Evolutionary conservation across 2,113 vertebrate genomes (phyloP).

Genomic region (Ranitomeya imitator): DNA sequence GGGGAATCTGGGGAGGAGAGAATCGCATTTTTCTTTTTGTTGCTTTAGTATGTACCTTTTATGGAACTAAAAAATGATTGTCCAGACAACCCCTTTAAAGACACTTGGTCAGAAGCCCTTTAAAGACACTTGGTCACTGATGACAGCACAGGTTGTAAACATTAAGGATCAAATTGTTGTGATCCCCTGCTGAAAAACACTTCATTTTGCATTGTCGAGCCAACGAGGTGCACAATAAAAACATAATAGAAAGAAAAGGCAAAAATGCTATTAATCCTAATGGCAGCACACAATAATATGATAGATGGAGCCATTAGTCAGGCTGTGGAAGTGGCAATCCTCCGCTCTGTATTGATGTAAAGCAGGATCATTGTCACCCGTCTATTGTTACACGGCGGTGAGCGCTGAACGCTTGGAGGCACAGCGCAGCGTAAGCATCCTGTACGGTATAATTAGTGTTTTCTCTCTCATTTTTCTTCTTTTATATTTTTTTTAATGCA

Average conservation of each 20-base stretch:
- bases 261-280: not conserved
- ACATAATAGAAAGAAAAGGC: constrained; percentile 1
- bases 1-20: no score
- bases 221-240: not conserved
- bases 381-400: not conserved
- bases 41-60: no score
- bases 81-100: not conserved
- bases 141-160: not conserved
- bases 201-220: not conserved
- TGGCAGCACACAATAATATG: not conserved
- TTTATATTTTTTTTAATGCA: not conserved
- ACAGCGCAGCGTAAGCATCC: constrained; percentile 9
- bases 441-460: constrained; percentile 28
- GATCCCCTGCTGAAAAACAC: not conserved
- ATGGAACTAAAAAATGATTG: no score
- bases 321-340: not conserved
- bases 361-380: not conserved
- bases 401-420: not conserved
- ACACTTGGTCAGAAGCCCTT: not conserved
- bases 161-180: not conserved
- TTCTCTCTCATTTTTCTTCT: constrained; percentile 12
- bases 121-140: not conserved
- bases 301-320: constrained; percentile 23
- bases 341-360: not conserved
- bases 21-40: no score